A percentile compares a stretch with the other conserved stretches of the same genome.
Conservation (phyloP, 2,888 invertebrate genomes). For the Cephus sareptanus region DNA sequence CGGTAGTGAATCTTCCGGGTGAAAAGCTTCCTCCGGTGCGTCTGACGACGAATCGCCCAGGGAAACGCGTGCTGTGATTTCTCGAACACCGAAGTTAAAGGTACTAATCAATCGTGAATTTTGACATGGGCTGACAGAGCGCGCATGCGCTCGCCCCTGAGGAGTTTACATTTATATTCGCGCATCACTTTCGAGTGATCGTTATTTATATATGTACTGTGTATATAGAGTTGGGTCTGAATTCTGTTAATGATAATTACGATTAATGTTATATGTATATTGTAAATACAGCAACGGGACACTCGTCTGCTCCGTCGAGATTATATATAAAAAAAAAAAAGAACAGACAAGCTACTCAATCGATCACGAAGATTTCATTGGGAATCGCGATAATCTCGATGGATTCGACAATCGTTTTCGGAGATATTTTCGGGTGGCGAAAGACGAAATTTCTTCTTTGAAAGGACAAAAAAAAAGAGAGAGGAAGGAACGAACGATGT, state of each 20-base stretch:
- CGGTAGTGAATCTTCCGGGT: not conserved
- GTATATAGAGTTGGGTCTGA: not conserved
- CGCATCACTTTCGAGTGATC: not conserved
- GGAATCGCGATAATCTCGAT: not conserved
- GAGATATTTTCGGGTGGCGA: constrained; percentile 21
- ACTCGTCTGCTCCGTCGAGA: not conserved
- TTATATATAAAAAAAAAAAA: not conserved
- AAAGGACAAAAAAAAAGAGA: not conserved
- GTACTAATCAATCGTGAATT: not conserved
- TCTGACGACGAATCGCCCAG: not conserved
- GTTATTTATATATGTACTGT: not conserved
- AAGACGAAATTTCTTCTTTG: not conserved
- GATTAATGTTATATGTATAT: not conserved
- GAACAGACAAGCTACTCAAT: not conserved
- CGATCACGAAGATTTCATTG: not conserved
- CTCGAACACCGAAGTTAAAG: not conserved
- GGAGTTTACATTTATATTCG: not conserved
- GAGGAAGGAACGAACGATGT: constrained; percentile 20
- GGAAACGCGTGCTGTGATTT: not conserved
- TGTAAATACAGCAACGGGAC: not conserved
- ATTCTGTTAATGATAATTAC: not conserved
- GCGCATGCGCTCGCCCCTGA: not conserved
- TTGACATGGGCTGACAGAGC: not conserved
- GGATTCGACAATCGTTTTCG: not conserved
- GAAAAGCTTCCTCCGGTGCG: not conserved